These are phyloP conservation scores for Aphodius sticticus DNA, from an alignment of 2,888 invertebrate genomes.

Conservation along the genomic window DNA sequence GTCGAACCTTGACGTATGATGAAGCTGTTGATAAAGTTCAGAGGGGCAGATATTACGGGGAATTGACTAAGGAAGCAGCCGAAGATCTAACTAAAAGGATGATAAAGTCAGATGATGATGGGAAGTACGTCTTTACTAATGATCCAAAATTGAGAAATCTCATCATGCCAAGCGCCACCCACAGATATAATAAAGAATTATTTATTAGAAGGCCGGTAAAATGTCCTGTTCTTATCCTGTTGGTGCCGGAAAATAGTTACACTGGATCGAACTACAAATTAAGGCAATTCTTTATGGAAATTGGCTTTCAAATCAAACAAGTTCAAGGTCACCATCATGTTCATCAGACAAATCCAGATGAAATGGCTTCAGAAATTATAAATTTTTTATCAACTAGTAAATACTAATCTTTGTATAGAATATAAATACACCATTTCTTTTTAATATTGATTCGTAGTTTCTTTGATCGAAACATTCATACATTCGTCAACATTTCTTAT, in stretches of 20 bases:
- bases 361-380: slow-evolving; percentile 23
- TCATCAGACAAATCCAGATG: slow-evolving; percentile 30
- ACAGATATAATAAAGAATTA: slow-evolving; percentile 26
- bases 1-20: slow-evolving; percentile 13
- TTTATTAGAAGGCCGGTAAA: slow-evolving; percentile 22
- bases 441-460: background rate
- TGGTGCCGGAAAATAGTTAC: slow-evolving; percentile 29
- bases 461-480: background rate
- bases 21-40: slow-evolving; percentile 29
- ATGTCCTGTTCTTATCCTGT: slow-evolving; percentile 33
- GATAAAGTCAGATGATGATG: slow-evolving; percentile 24
- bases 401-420: no score
- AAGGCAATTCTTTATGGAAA: slow-evolving; percentile 29
- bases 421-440: background rate
- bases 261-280: slow-evolving; percentile 12
- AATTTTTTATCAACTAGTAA: no score
- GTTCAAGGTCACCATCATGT: slow-evolving; percentile 33
- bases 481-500: background rate
- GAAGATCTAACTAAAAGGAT: slow-evolving; percentile 27
- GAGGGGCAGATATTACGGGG: slow-evolving; percentile 20
- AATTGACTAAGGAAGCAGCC: slow-evolving; percentile 27
- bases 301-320: slow-evolving; percentile 28
- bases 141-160: slow-evolving; percentile 28
- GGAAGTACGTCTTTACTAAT: slow-evolving; percentile 32
- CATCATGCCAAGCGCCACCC: slow-evolving; percentile 11